Evolutionary conservation across 2,113 vertebrate genomes (phyloP), one percentile per base, ranked within the genome.

Genomic region (Ovibos moschatus): DNA sequence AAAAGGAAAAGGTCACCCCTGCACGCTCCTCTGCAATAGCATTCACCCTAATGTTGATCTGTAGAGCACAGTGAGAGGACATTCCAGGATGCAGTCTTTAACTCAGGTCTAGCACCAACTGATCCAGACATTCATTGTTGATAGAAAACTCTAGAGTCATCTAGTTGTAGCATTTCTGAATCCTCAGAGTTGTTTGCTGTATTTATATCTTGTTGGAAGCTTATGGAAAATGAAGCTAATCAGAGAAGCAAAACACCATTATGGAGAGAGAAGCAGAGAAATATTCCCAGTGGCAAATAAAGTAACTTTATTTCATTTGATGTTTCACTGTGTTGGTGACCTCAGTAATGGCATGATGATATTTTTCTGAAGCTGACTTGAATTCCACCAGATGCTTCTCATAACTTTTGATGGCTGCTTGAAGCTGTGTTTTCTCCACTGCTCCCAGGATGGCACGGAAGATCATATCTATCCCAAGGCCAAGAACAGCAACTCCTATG

Each of bases 401-500:
- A 0, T 99, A 99, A 95, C 98, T 99, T 94, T 74, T 98, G 95
- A 99, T 99, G 89, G 98, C 98, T 93, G 91, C 84, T 94, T 99
- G 94, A 67, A 99, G 99, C 93, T 99, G 98, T 0, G 97, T 98
- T 87, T 96, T 99, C 97, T 99, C 99, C 93, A 99, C 98, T 0
- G 99, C 99, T 96, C 99, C 99, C 83, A 99, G 96, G 88, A 99
- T 99, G 62, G 99, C 99, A 0, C 98, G 98, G 83, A 99, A 96
- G 19, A 99, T 98, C 98, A 99, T 98, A 92, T 99, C 99, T 94
- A 99, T 97, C 88, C 99, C 99, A 0, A 99, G 98, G 36, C 99
- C 98, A 3, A 99, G 98, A 88, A 99, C 97, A 14, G 98, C 98
- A 25, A 99, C 98, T 36, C 98, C 98, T 36, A 99, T 98, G 23